These are phyloP conservation scores for Menura novaehollandiae DNA, from an alignment of 2,113 vertebrate species.

Conservation along the genomic window DNA sequence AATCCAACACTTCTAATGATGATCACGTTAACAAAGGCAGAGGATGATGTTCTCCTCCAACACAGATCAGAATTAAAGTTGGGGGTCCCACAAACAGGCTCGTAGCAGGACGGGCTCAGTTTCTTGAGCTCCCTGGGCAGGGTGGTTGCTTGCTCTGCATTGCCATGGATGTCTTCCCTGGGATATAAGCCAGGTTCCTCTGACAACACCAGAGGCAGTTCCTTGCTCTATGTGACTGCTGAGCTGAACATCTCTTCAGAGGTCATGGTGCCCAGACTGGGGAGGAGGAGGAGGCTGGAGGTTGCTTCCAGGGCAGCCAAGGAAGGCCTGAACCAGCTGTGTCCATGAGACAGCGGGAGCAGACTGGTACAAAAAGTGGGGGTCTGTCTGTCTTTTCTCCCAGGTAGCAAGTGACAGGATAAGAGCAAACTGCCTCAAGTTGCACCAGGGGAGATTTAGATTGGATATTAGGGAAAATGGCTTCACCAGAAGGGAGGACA, in stretches of 20 bases:
- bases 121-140: background rate
- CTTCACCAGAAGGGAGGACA: background rate
- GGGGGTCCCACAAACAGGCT: background rate
- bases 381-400: background rate
- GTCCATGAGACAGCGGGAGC: background rate
- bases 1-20: background rate
- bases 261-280: background rate
- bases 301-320: background rate
- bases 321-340: background rate
- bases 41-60: background rate
- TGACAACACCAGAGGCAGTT: no score
- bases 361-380: fast-evolving
- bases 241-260: background rate
- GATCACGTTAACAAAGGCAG: background rate
- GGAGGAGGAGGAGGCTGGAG: background rate
- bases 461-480: background rate
- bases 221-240: fast-evolving
- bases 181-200: background rate
- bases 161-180: background rate
- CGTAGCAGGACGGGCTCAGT: background rate
- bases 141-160: background rate
- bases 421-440: background rate
- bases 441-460: background rate
- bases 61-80: background rate
- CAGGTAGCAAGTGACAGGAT: background rate